Evolutionary conservation across 2,113 vertebrate genomes (phyloP).

Genomic region (Ursus arctos): DNA sequence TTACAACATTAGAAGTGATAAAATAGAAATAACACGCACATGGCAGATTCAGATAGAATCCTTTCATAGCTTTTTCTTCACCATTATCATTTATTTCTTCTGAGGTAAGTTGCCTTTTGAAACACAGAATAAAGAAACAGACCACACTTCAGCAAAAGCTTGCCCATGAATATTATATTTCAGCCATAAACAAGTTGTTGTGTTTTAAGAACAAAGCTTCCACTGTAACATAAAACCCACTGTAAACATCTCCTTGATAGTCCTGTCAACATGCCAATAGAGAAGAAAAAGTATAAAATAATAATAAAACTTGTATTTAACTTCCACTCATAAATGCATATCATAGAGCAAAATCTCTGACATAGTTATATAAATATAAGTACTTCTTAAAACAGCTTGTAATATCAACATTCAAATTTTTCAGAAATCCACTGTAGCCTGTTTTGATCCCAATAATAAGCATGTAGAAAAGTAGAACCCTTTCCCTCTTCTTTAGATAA

Average conservation of each 20-base stretch:
- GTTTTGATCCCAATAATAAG: constrained; percentile 52
- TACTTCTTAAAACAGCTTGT: constrained; percentile 41
- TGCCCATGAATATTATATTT: constrained; percentile 35
- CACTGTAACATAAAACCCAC: constrained; percentile 41
- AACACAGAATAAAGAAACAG: constrained; percentile 32
- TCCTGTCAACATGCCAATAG: background rate
- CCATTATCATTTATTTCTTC: constrained; percentile 58
- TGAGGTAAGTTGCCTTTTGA: constrained; percentile 53
- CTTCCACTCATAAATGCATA: constrained; percentile 17
- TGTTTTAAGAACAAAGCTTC: constrained; percentile 42
- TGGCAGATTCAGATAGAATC: constrained; percentile 15
- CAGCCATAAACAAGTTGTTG: background rate
- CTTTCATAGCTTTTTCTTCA: constrained; percentile 19
- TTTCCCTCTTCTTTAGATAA: constrained; percentile 24
- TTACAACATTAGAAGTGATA: background rate
- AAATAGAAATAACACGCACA: constrained; percentile 7
- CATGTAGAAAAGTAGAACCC: background rate
- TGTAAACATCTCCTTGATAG: constrained; percentile 52
- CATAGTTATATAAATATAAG: constrained; percentile 32
- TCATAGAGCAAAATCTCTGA: constrained; percentile 18
- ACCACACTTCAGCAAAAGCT: constrained; percentile 4
- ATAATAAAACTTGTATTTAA: constrained; percentile 49
- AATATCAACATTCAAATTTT: constrained; percentile 43
- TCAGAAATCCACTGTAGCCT: constrained; percentile 4
- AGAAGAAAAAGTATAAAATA: constrained; percentile 45